Percentiles rank a stretch among this genome's conserved stretches.
Evolutionary conservation across 1,140 invertebrate species (phyloP).

Genomic region (Drosophila ficusphila): DNA sequence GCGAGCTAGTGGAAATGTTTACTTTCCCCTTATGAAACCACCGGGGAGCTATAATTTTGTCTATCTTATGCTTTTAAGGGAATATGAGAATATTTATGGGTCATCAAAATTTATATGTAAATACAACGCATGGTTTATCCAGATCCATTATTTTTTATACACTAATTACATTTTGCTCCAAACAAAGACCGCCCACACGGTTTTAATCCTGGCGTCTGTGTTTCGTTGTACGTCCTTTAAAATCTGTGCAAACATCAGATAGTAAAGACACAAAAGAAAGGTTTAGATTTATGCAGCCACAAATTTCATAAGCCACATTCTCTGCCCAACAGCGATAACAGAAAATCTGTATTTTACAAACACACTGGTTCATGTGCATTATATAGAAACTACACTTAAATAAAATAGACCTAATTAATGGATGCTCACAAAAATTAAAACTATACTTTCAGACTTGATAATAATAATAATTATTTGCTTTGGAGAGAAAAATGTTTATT

Average conservation of each 20-base stretch:
- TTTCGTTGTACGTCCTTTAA: not conserved
- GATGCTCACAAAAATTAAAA: too few relatives aligned
- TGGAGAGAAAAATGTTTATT: too few relatives aligned
- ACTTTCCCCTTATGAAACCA: constrained; percentile 13
- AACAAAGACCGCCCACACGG: constrained; percentile 12
- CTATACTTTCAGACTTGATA: too few relatives aligned
- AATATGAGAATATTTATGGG: constrained; percentile 18
- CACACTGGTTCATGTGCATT: not conserved
- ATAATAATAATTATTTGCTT: too few relatives aligned
- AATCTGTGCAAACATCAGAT: constrained; percentile 4
- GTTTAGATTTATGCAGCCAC: constrained; percentile 9
- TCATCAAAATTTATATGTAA: constrained; percentile 27
- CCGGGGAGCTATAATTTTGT: constrained; percentile 31
- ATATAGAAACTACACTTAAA: not conserved
- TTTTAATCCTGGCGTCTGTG: not conserved
- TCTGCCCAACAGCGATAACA: constrained; percentile 5
- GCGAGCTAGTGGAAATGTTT: constrained; percentile 26
- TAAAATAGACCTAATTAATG: not conserved
- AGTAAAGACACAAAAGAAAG: constrained; percentile 24
- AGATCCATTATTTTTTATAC: constrained; percentile 33
- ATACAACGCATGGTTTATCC: constrained; percentile 12
- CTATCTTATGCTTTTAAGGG: constrained; percentile 6
- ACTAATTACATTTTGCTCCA: constrained; percentile 19
- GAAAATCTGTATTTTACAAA: not conserved
- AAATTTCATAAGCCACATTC: constrained; percentile 1